phyloP scores from a whole-genome alignment of 2,113 vertebrate species.

The Cochlearius cochlearius region DNA sequence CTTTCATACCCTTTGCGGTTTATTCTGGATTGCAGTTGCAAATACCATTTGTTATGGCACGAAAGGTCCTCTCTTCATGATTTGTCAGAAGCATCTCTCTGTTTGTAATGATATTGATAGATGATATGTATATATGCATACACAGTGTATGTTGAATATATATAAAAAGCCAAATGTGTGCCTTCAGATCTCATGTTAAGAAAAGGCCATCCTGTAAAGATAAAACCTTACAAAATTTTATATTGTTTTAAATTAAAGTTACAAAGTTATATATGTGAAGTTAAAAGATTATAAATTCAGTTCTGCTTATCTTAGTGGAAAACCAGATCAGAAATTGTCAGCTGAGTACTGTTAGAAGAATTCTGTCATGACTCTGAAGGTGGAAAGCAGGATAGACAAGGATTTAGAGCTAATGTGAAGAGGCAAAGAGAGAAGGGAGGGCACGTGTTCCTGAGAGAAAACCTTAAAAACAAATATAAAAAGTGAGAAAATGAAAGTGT shows the following conservation, averaged over 20 bases:
- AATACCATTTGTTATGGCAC: neutral
- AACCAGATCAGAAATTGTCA: slow-evolving; percentile 5
- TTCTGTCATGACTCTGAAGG: neutral
- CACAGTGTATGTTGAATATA: neutral
- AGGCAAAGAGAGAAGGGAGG: neutral
- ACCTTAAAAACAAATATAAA: neutral
- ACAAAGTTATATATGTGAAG: neutral
- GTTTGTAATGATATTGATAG: neutral
- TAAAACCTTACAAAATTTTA: neutral
- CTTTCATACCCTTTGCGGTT: neutral
- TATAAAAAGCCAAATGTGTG: neutral
- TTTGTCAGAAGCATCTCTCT: neutral
- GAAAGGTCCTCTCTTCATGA: neutral
- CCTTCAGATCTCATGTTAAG: neutral
- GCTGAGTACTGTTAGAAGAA: neutral
- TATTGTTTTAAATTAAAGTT: neutral
- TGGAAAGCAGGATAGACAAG: neutral
- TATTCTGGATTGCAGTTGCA: neutral
- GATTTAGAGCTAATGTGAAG: neutral
- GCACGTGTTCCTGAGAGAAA: neutral
- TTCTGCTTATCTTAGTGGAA: slow-evolving; percentile 31
- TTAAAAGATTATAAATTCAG: slow-evolving; percentile 32
- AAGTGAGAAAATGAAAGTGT: neutral
- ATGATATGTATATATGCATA: neutral
- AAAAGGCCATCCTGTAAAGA: neutral